These are phyloP conservation scores for Notothenia rossii DNA, from an alignment of 2,113 vertebrate species.

Conservation along the genomic window DNA sequence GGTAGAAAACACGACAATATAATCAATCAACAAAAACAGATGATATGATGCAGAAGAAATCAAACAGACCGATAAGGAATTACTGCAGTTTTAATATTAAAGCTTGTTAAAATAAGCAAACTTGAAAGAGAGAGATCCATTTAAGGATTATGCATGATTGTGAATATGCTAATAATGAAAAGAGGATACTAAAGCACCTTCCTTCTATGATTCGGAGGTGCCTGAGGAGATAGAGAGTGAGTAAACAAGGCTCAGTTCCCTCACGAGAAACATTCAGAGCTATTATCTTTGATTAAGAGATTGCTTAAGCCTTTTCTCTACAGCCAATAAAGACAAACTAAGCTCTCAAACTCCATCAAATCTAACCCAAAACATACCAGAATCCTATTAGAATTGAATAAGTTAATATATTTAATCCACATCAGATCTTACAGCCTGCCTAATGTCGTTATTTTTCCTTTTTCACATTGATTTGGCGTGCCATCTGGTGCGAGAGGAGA, in stretches of 20 bases:
- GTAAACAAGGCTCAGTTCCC: conserved; percentile 40
- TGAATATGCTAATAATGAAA: conserved; percentile 46
- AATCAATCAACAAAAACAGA: background rate
- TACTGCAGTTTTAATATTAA: conserved; percentile 31
- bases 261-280: conserved; percentile 29
- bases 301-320: conserved; percentile 15
- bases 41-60: conserved; percentile 31
- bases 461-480: conserved; percentile 29
- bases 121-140: no score
- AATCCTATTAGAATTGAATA: conserved; percentile 21
- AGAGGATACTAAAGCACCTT: conserved; percentile 26
- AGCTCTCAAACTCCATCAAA: conserved; percentile 34
- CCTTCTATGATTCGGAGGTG: conserved; percentile 41
- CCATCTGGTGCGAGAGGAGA: conserved; percentile 48
- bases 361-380: conserved; percentile 26
- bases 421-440: conserved; percentile 12
- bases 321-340: conserved; percentile 12
- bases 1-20: no score
- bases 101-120: conserved; percentile 31
- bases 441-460: no score
- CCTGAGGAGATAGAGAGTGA: conserved; percentile 41
- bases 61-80: conserved; percentile 43
- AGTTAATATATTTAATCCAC: conserved; percentile 25
- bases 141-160: conserved; percentile 46
- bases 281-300: conserved; percentile 52